phyloP scores from a whole-genome alignment of 2,797 vertebrate species.

The Phrynocephalus vlangalii region DNA sequence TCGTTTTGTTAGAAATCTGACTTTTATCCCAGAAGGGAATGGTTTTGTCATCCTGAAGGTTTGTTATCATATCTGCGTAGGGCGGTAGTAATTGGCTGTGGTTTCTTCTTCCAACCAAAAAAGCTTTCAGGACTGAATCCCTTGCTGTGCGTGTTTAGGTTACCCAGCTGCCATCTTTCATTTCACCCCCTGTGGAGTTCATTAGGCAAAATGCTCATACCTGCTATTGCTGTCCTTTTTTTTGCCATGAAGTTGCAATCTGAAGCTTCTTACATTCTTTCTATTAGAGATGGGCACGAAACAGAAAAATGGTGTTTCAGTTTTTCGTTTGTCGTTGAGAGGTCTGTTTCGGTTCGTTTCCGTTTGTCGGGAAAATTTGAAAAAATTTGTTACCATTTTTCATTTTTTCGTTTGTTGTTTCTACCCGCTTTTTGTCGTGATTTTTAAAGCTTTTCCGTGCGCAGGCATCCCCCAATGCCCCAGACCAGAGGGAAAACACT shows the following conservation, averaged over 20 bases:
- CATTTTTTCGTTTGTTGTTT: no score
- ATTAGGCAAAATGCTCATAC: not conserved
- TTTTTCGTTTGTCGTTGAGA: no score
- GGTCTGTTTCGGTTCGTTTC: no score
- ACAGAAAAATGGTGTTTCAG: no score
- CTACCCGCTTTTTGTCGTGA: no score
- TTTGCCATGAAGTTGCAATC: conserved; percentile 42
- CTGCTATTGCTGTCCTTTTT: conserved; percentile 50
- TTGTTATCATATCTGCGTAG: not conserved
- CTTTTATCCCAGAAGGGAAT: conserved; percentile 2
- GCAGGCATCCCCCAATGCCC: no score
- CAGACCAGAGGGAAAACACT: no score
- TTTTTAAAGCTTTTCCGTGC: no score
- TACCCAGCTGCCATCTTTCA: conserved; percentile 24
- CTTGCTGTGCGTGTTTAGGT: not conserved
- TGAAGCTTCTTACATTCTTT: conserved; percentile 41
- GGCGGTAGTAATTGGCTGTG: conserved; percentile 20
- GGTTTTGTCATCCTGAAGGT: conserved; percentile 19
- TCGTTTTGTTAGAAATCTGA: conserved; percentile 11
- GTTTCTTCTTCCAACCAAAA: conserved; percentile 16
- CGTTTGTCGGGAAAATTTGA: no score
- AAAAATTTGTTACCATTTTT: no score
- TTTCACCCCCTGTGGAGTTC: conserved; percentile 45
- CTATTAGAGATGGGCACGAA: no score
- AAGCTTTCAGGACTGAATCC: conserved; percentile 30